Evolutionary conservation across 1,140 invertebrate genomes (phyloP), one percentile per base, ranked within the genome.

Genomic region (Lordiphosa mommai): DNA sequence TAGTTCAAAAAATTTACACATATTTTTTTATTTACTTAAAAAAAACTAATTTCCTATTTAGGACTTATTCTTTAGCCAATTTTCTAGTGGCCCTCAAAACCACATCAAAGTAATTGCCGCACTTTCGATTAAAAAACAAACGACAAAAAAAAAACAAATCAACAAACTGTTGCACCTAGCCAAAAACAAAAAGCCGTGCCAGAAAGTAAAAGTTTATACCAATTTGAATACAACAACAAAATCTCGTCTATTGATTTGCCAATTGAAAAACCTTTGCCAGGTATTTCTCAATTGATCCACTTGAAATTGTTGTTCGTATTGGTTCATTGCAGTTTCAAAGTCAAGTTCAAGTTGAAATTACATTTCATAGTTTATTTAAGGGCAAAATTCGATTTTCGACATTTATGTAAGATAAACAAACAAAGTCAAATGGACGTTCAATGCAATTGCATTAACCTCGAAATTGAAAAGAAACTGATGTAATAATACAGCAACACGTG

Each of bases 341-440:
- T 82, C 76, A 82, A 82, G 76, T 84, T 82, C 76, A 82, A 84
- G 77, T 71, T 59, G 49, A 60, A 67, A 70, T 59, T 38, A 51
- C 37, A 44, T 14, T 43, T 43, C 16, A 41, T 59, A 38, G 72
- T 58, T 60, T 43, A 17, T 53, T 74, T 76, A 71, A 76, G 56
- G 74, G 60, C 50, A 67, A 34, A 41, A 32, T 20, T 12, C 13
- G 49, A 49, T 13, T 43, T 38, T 20, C 14, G 10, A n/a, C 2
- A 8, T 34, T 74, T 74, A 73, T 37, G 23, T 66, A 61, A 73
- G 61, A 33, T 53, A 52, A 63, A 84, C 56, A 76, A 76, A 84
- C 71, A 72, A 72, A 71, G 71, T 60, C 76, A 76, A 67, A 82
- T 23, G 55, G 30, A 37, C 43, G 34, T 41, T 13, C 13, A 34